phyloP scores from a whole-genome alignment of 2,888 invertebrate genomes.

The Nipponacmea schrenckii region DNA sequence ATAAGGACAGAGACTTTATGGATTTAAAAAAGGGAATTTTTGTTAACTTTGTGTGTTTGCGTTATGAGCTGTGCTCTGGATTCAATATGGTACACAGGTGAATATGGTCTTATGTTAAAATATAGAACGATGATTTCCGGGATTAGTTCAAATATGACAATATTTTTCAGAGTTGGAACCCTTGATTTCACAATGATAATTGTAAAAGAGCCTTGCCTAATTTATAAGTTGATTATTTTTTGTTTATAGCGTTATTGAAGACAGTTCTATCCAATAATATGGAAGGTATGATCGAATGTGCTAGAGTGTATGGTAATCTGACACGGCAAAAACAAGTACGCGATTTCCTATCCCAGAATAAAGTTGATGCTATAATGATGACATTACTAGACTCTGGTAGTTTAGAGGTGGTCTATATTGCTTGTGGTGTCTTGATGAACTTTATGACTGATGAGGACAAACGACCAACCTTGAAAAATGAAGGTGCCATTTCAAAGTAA shows the following conservation, averaged over 20 bases:
- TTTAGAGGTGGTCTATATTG: constrained; percentile 78
- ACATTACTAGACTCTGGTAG: constrained; percentile 72
- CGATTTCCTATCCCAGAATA: constrained; percentile 75
- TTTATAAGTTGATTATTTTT: background rate
- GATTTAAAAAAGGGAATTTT: too few relatives aligned
- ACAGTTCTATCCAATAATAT: constrained; percentile 65
- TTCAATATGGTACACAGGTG: too few relatives aligned
- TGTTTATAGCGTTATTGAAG: constrained; percentile 53
- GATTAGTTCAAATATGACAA: too few relatives aligned
- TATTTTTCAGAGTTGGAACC: too few relatives aligned
- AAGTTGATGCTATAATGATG: constrained; percentile 66
- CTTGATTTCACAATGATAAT: background rate
- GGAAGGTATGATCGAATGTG: constrained; percentile 77
- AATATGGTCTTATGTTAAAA: too few relatives aligned
- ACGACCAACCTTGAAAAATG: constrained; percentile 58
- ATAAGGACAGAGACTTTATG: too few relatives aligned
- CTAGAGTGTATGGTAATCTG: constrained; percentile 84
- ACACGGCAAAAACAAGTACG: constrained; percentile 78
- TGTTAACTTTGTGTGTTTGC: too few relatives aligned
- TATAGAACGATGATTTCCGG: too few relatives aligned
- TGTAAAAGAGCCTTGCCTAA: background rate
- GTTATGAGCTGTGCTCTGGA: too few relatives aligned
- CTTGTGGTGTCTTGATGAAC: constrained; percentile 86
- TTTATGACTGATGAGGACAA: constrained; percentile 72
- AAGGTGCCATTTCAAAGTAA: constrained; percentile 68